Conservation (phyloP, 2,797 vertebrate genomes). For the Loriculus beryllinus region DNA sequence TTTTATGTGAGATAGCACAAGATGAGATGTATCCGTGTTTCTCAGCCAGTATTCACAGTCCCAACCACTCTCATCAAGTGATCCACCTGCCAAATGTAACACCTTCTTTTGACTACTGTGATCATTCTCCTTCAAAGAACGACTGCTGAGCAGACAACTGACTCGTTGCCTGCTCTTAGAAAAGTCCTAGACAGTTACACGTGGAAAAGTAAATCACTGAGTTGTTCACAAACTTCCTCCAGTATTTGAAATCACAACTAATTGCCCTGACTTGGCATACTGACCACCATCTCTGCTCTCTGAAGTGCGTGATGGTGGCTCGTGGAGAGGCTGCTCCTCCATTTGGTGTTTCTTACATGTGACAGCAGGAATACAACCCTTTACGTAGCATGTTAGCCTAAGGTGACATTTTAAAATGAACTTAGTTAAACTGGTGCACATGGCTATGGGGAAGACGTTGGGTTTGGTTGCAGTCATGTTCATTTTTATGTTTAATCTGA, state of each 20-base stretch:
- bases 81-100: background rate
- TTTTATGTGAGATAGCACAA: background rate
- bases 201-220: background rate
- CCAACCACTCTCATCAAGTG: background rate
- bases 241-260: background rate
- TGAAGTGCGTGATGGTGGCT: background rate
- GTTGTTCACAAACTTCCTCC: background rate
- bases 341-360: background rate
- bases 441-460: background rate
- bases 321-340: background rate
- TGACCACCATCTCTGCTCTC: background rate
- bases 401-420: background rate
- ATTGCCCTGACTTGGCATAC: background rate
- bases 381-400: rapidly evolving
- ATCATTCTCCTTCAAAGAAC: background rate
- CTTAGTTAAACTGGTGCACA: background rate
- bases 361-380: background rate
- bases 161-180: background rate
- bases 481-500: background rate
- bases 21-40: background rate
- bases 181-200: background rate
- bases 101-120: background rate
- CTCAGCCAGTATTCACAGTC: background rate
- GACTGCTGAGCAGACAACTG: background rate
- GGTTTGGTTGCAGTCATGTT: background rate